phyloP scores from a whole-genome alignment of 2,113 vertebrate species.

The Lycaon pictus region DNA sequence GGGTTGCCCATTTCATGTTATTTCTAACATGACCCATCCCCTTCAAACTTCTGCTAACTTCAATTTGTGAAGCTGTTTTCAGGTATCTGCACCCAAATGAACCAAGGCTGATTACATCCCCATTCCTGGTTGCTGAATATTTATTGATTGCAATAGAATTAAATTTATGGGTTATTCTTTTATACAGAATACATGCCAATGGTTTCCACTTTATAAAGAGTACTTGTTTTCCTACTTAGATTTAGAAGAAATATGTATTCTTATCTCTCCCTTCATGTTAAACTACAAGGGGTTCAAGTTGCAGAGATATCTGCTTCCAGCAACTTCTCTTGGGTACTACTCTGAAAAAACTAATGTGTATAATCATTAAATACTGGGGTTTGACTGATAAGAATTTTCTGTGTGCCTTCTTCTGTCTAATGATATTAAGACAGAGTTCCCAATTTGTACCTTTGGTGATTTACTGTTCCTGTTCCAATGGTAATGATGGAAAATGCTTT shows the following conservation, averaged over 20 bases:
- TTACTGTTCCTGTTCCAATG: constrained; percentile 40
- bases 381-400: constrained; percentile 55
- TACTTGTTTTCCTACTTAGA: not conserved
- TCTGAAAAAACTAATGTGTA: not conserved
- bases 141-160: not conserved
- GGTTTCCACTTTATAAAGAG: not conserved
- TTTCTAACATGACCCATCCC: rapidly evolving
- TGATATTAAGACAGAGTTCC: constrained; percentile 71
- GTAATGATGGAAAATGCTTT: constrained; percentile 75
- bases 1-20: not conserved
- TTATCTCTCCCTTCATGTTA: not conserved
- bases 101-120: not conserved
- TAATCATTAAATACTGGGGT: constrained; percentile 2
- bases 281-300: not conserved
- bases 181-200: not conserved
- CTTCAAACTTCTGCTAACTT: not conserved
- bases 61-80: not conserved
- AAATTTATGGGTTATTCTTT: not conserved
- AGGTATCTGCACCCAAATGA: not conserved
- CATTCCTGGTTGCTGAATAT: not conserved
- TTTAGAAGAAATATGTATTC: not conserved
- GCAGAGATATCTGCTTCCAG: not conserved
- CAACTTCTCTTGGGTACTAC: not conserved
- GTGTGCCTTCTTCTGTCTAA: constrained; percentile 43
- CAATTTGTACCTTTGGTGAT: constrained; percentile 74